Evolutionary conservation across 1,140 invertebrate species (phyloP).

Genomic region (Mizuhopecten yessoensis): DNA sequence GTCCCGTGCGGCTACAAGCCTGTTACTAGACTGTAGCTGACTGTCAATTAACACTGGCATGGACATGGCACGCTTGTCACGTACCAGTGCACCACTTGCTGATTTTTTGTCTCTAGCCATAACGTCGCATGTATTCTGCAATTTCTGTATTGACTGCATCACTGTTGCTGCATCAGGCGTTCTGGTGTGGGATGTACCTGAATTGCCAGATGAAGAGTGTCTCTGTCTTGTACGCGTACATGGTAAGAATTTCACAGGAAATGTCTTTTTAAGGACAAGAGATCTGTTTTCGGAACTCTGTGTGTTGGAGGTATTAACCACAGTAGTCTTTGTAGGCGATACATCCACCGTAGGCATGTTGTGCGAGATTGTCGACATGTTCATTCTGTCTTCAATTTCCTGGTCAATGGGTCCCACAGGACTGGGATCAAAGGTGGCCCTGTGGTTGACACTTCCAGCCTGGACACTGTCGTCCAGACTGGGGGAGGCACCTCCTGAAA

Average conservation of each 20-base stretch:
- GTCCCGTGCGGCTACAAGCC: neutral
- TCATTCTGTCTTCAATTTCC: neutral
- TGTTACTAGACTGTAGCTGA: constrained; percentile 22
- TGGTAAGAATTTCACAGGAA: constrained; percentile 17
- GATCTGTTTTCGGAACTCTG: constrained; percentile 41
- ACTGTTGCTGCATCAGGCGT: constrained; percentile 27
- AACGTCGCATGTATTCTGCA: constrained; percentile 41
- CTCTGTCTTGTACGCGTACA: constrained; percentile 48
- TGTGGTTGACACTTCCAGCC: constrained; percentile 55
- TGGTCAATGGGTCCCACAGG: constrained; percentile 31
- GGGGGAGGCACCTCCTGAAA: constrained; percentile 40
- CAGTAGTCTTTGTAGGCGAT: constrained; percentile 43
- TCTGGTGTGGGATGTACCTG: neutral
- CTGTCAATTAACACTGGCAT: constrained; percentile 44
- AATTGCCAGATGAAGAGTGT: constrained; percentile 41
- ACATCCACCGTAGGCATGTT: constrained; percentile 19
- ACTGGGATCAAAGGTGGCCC: constrained; percentile 44
- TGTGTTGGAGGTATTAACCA: constrained; percentile 47
- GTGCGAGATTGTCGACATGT: constrained; percentile 31
- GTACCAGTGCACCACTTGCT: constrained; percentile 24
- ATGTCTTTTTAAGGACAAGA: neutral
- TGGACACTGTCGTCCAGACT: constrained; percentile 64
- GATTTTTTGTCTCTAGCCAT: constrained; percentile 44
- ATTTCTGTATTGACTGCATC: neutral
- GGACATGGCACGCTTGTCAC: constrained; percentile 28